A percentile compares a stretch with the other conserved stretches of the same genome.
phyloP scores from a whole-genome alignment of 2,797 vertebrate species.

The Adelosebastes latens region DNA sequence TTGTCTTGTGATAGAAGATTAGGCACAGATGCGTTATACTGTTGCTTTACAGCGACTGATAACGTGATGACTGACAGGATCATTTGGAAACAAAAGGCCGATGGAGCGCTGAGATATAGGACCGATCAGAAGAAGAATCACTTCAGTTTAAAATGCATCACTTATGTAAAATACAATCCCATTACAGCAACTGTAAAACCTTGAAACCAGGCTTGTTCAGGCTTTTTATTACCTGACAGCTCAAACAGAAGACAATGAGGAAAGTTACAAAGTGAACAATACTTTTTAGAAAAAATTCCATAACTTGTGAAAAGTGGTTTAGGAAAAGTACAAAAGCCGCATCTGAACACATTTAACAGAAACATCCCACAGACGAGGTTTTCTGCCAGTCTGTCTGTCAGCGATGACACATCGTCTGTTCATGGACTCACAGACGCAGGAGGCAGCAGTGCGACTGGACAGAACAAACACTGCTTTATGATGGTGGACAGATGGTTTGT shows the following conservation, averaged over 20 bases:
- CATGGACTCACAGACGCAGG: background rate
- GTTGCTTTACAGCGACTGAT: background rate
- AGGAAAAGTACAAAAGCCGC: slow-evolving; percentile 17
- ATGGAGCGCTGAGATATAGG: background rate
- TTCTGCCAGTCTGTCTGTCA: background rate
- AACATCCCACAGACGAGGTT: background rate
- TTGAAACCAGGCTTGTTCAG: background rate
- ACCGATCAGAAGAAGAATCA: background rate
- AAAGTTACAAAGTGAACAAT: background rate
- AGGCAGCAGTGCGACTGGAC: background rate
- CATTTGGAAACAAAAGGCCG: background rate
- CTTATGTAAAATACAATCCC: background rate
- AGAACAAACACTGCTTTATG: slow-evolving; percentile 20
- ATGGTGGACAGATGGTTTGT: slow-evolving; percentile 14
- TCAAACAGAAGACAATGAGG: background rate
- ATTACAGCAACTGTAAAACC: background rate
- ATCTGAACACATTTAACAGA: background rate
- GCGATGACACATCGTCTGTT: slow-evolving; percentile 48
- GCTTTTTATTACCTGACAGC: background rate
- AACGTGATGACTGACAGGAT: background rate
- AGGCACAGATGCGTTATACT: background rate
- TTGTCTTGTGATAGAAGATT: background rate
- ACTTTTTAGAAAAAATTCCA: background rate
- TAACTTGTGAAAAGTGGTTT: background rate
- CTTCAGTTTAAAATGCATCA: background rate